Evolutionary conservation across 2,888 invertebrate genomes (phyloP).

Genomic region (Chalcis sispes): DNA sequence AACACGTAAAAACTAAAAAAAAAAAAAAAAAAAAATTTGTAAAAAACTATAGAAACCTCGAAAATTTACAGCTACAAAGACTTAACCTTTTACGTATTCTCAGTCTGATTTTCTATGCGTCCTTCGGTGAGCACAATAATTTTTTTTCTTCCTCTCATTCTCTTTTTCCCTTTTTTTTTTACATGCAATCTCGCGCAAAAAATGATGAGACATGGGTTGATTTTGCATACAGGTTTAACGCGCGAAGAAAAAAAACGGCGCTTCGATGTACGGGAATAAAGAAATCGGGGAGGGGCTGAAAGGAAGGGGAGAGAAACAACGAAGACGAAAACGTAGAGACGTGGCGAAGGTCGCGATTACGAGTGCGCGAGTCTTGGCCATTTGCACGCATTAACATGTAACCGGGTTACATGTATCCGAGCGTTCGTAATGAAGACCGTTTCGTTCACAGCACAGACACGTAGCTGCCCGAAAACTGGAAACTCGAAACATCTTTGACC

Average conservation of each 20-base stretch:
- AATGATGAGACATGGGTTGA: neutral
- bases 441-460: neutral
- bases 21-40: no score
- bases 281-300: neutral
- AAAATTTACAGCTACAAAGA: no score
- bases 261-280: neutral
- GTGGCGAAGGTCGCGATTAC: constrained; percentile 45
- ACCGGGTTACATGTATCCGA: constrained; percentile 61
- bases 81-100: no score
- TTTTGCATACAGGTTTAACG: constrained; percentile 31
- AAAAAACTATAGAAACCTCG: no score
- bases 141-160: no score
- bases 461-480: constrained; percentile 4
- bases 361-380: constrained; percentile 40
- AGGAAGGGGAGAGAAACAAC: neutral
- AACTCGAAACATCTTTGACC: neutral
- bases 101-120: neutral
- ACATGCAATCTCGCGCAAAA: no score
- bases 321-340: neutral
- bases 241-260: constrained; percentile 14
- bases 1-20: no score
- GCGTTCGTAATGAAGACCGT: constrained; percentile 22
- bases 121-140: neutral
- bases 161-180: no score
- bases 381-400: constrained; percentile 65